phyloP scores from a whole-genome alignment of 1,140 invertebrate species.

The Drepana arcuata region DNA sequence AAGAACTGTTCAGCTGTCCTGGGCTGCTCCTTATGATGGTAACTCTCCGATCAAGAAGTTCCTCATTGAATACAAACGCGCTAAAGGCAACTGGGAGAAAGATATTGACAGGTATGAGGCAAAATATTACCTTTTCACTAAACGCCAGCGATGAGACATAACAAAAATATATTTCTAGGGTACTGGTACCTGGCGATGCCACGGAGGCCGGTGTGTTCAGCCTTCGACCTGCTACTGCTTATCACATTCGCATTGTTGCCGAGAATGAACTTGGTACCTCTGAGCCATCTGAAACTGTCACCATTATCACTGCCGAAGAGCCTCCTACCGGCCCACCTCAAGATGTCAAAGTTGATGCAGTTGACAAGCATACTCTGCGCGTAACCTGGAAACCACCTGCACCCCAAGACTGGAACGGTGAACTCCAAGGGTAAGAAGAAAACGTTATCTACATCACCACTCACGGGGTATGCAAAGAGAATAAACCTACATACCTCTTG shows the following conservation, averaged over 20 bases:
- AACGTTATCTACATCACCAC: no score
- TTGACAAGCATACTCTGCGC: slow-evolving; percentile 92
- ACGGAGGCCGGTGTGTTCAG: slow-evolving; percentile 91
- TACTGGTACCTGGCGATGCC: slow-evolving; percentile 87
- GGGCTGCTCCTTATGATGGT: slow-evolving; percentile 95
- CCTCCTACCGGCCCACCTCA: slow-evolving; percentile 88
- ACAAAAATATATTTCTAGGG: slow-evolving; percentile 68
- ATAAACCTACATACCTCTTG: no score
- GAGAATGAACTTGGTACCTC: slow-evolving; percentile 95
- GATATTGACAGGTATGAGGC: slow-evolving; percentile 76
- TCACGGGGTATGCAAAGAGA: no score
- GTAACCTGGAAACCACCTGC: slow-evolving; percentile 95
- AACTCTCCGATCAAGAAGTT: slow-evolving; percentile 95
- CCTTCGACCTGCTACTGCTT: slow-evolving; percentile 91
- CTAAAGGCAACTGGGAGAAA: slow-evolving; percentile 87
- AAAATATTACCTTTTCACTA: neutral
- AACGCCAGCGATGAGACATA: neutral
- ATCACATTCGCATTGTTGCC: slow-evolving; percentile 93
- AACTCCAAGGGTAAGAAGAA: slow-evolving; percentile 84
- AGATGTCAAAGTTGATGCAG: slow-evolving; percentile 88
- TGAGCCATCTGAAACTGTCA: slow-evolving; percentile 92
- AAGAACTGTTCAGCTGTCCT: slow-evolving; percentile 89
- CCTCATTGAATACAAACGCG: slow-evolving; percentile 93
- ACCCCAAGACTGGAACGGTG: slow-evolving; percentile 92
- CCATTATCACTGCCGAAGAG: slow-evolving; percentile 96